A percentile compares a stretch with the other conserved stretches of the same genome.
phyloP scores from a whole-genome alignment of 1,140 invertebrate genomes.

The Cotesia typhae region DNA sequence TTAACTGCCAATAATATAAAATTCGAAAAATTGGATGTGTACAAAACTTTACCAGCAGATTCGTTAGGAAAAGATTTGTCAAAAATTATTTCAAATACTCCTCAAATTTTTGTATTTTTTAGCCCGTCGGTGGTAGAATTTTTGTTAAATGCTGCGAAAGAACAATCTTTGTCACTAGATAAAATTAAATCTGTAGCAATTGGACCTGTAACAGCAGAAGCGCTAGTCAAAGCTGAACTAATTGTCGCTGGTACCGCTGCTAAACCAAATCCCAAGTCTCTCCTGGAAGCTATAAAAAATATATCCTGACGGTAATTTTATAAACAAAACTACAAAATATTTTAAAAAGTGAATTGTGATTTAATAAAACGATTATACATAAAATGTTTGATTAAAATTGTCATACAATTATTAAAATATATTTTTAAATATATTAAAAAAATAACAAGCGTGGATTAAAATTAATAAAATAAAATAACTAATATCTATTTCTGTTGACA shows the following conservation, averaged over 20 bases:
- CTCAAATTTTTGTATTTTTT: constrained; percentile 57
- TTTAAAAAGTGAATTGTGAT: constrained; percentile 27
- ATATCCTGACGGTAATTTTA: constrained; percentile 11
- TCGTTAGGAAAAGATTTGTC: constrained; percentile 44
- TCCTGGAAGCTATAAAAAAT: constrained; percentile 49
- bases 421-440: constrained; percentile 20
- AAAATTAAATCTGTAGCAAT: constrained; percentile 57
- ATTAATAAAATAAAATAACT: constrained; percentile 21
- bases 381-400: constrained; percentile 18
- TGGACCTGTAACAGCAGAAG: constrained; percentile 57
- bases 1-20: constrained; percentile 46
- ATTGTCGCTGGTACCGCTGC: constrained; percentile 47
- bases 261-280: constrained; percentile 56
- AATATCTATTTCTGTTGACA: constrained; percentile 60
- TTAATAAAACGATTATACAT: constrained; percentile 10
- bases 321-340: constrained; percentile 30
- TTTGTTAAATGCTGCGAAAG: constrained; percentile 37
- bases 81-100: constrained; percentile 5
- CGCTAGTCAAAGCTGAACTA: constrained; percentile 47
- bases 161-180: constrained; percentile 37
- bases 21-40: constrained; percentile 54
- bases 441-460: not conserved
- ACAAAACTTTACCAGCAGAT: constrained; percentile 52
- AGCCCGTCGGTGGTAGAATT: constrained; percentile 59
- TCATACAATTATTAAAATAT: constrained; percentile 32